phyloP scores from a whole-genome alignment of 2,113 vertebrate species.

The Machaerirhynchus nigripectus region DNA sequence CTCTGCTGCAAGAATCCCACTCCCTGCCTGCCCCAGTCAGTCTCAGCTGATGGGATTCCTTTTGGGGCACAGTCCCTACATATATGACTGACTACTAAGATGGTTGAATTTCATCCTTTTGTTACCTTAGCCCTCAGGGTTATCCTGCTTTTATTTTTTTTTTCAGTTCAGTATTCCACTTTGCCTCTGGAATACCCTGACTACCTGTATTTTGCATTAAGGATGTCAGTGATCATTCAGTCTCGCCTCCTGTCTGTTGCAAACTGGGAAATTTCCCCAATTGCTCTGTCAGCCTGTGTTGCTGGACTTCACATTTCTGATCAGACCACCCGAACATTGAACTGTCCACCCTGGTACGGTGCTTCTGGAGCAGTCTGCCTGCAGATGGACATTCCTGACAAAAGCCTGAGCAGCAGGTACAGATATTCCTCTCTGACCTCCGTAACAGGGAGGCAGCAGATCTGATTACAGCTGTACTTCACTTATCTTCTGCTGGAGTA shows the following conservation, averaged over 20 bases:
- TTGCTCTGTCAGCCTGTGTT: not conserved
- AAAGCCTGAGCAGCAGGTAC: not conserved
- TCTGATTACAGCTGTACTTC: not conserved
- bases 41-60: not conserved
- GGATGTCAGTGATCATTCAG: not conserved
- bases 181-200: not conserved
- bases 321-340: not conserved
- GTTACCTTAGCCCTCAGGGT: not conserved
- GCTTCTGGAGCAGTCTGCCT: not conserved
- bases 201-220: not conserved
- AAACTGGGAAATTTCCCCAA: not conserved
- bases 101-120: not conserved
- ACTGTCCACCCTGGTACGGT: fast-evolving
- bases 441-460: not conserved
- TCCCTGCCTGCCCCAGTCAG: not conserved
- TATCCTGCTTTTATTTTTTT: not conserved
- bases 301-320: not conserved
- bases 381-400: not conserved
- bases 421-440: not conserved
- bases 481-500: not conserved
- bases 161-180: not conserved
- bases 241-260: not conserved
- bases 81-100: not conserved
- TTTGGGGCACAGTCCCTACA: not conserved
- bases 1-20: not conserved